Evolutionary conservation across 2,888 invertebrate genomes (phyloP).

Genomic region (Napeogenes sylphis): DNA sequence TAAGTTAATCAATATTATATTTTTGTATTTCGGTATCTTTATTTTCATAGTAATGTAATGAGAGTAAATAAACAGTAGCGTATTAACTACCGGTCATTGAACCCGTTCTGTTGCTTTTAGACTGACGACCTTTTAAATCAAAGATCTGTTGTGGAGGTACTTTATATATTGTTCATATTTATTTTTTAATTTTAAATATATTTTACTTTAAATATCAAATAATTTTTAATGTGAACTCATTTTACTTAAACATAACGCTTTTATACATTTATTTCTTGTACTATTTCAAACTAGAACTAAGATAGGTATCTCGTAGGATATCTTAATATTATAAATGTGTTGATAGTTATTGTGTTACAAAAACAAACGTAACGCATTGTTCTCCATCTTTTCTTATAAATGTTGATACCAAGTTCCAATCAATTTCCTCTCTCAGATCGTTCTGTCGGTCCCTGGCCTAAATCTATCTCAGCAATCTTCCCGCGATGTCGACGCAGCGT

Average conservation of each 20-base stretch:
- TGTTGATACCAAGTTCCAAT: slow-evolving; percentile 37
- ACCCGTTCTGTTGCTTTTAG: slow-evolving; percentile 69
- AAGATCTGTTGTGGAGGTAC: slow-evolving; percentile 15
- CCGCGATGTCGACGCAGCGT: slow-evolving; percentile 42
- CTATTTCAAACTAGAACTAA: too few species aligned
- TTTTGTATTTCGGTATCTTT: slow-evolving; percentile 20
- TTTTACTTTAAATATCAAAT: too few species aligned
- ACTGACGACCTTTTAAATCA: slow-evolving; percentile 38
- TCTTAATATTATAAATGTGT: too few species aligned
- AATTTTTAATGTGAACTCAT: too few species aligned
- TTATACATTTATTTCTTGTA: too few species aligned
- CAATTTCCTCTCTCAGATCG: slow-evolving; percentile 53
- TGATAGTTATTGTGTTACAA: background rate
- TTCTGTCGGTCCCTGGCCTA: slow-evolving; percentile 55
- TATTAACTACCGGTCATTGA: slow-evolving; percentile 58
- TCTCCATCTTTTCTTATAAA: slow-evolving; percentile 14
- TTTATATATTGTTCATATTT: too few species aligned
- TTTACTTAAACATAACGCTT: too few species aligned
- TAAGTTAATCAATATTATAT: too few species aligned
- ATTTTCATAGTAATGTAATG: slow-evolving; percentile 35
- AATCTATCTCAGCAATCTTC: slow-evolving; percentile 49
- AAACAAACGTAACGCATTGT: slow-evolving; percentile 4
- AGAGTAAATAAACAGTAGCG: slow-evolving; percentile 39
- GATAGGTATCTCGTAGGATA: too few species aligned
- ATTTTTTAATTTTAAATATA: too few species aligned